These are phyloP conservation scores for Uria aalge DNA, from an alignment of 2,113 vertebrate genomes.

Conservation along the genomic window DNA sequence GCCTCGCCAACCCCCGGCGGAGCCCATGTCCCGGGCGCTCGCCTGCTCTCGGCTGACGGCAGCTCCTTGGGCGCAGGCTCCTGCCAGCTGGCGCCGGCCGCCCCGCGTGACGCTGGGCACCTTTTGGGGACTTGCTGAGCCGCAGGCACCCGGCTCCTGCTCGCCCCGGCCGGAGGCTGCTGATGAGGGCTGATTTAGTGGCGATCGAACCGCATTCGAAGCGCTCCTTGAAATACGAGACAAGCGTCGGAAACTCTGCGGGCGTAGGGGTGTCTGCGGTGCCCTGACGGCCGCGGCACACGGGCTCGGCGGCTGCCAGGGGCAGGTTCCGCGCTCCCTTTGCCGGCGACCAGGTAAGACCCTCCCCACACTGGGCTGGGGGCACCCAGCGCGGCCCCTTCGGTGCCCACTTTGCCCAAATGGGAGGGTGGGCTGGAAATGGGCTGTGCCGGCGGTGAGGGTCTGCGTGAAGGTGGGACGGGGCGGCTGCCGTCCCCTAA, in stretches of 20 bases:
- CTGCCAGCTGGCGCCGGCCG: constrained; percentile 40
- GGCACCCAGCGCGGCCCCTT: background rate
- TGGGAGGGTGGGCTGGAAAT: background rate
- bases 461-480: background rate
- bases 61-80: background rate
- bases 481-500: background rate
- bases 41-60: background rate
- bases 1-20: background rate
- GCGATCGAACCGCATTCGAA: background rate
- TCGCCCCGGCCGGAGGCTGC: background rate
- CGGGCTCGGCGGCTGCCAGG: background rate
- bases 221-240: constrained; percentile 3
- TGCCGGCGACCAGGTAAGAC: constrained; percentile 24
- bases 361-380: background rate
- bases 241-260: background rate
- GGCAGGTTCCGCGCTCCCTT: background rate
- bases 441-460: accelerated
- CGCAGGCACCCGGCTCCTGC: background rate
- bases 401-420: accelerated
- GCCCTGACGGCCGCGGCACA: background rate
- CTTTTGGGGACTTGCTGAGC: background rate
- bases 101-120: background rate
- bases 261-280: background rate
- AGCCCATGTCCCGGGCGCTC: background rate
- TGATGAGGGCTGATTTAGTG: constrained; percentile 24